These are phyloP conservation scores for Tridacna crocea DNA, from an alignment of 2,888 invertebrate genomes.

Conservation along the genomic window DNA sequence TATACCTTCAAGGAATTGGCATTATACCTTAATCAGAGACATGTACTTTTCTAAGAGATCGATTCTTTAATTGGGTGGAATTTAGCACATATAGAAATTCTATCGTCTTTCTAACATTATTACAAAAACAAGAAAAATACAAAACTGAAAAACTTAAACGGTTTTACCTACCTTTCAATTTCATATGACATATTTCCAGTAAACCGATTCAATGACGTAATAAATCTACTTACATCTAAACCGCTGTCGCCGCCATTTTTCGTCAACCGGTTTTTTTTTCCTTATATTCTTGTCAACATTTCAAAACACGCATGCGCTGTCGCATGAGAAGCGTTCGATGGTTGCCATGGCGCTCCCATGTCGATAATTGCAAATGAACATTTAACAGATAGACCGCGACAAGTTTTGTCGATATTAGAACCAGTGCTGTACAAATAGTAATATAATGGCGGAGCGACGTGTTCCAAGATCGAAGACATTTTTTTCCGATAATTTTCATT, in stretches of 20 bases:
- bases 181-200: not conserved
- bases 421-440: slow-evolving; percentile 3
- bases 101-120: too few relatives aligned
- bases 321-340: slow-evolving; percentile 35
- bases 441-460: slow-evolving; percentile 13
- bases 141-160: not conserved
- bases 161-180: not conserved
- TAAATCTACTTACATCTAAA: not conserved
- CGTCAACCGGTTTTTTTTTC: slow-evolving; percentile 10
- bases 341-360: slow-evolving; percentile 31
- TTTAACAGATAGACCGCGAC: slow-evolving; percentile 23
- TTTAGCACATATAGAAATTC: too few relatives aligned
- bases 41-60: too few relatives aligned
- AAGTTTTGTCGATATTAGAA: slow-evolving; percentile 16
- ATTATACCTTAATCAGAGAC: too few relatives aligned
- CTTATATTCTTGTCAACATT: slow-evolving; percentile 18
- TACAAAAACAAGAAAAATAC: too few relatives aligned
- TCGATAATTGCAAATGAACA: slow-evolving; percentile 26
- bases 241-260: slow-evolving; percentile 8
- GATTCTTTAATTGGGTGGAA: too few relatives aligned
- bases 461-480: not conserved
- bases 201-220: not conserved
- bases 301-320: slow-evolving; percentile 32
- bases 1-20: too few relatives aligned
- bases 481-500: slow-evolving; percentile 17